Base-by-base conservation (phyloP, 2,888 invertebrate species). In the Linyphia triangularis region DNA sequence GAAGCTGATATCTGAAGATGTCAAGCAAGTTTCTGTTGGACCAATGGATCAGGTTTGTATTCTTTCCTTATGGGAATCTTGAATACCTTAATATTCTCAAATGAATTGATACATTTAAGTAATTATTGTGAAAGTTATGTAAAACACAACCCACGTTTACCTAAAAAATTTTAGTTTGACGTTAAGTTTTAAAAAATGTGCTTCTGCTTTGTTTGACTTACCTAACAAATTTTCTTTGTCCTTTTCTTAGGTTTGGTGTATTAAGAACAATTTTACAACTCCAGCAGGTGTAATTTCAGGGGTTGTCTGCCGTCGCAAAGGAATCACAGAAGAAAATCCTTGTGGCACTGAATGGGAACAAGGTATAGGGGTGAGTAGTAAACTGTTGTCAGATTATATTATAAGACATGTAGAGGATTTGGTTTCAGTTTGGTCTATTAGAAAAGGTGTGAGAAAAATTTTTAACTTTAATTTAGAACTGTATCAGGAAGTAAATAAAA, bases 1-100 rank as follows among this genome's bases (percentile, higher is more conserved):
- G 98, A 90, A 91, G 22, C 91, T 91, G 82, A 92, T 93, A 9
- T 91, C 91, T 72, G 92, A 91, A 40, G 91, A 91, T 43, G 92
- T 93, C 16, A 88, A 91, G 22, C 91, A 92, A 72, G 92, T 93
- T 43, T 92, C 92, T 37, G 92, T 92, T 26, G 92, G 92, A 88
- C 91, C 90, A 6, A 72, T 90, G 24, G 92, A 92, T 85, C 91
- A 92, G 91, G 92, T 92, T 57, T 37, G 37, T 26, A 28, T 13
- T 13, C 33, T 0, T 51, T 10, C 7, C 6, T 19, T 19, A 13
- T 70, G 16, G 10, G n/a, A n/a, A n/a, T n/a, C n/a, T 22, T 30
- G 10, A 69, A 69, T n/a, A 10, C 3, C 9, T 69, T 69, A 2
- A 22, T 65, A 28, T 40, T 40, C 19, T 70, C 16, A 70, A 65